phyloP scores from a whole-genome alignment of 37 sponge, comb jelly and placozoan species.

The Bolinopsis microptera region DNA sequence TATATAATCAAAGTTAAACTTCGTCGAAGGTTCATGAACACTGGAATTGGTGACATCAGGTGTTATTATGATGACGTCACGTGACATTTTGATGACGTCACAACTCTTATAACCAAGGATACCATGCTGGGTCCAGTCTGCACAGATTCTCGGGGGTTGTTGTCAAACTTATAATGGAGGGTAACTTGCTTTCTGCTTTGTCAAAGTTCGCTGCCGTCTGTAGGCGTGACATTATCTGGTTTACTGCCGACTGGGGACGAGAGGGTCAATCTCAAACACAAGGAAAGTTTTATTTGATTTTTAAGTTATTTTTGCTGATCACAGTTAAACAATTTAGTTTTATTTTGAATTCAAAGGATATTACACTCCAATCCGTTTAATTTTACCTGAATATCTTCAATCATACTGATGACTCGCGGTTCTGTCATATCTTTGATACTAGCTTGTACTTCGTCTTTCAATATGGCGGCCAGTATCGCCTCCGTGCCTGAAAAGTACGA shows the following conservation, averaged over 20 bases:
- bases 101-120: slow-evolving; percentile 21
- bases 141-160: slow-evolving; percentile 33
- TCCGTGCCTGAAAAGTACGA: slow-evolving; percentile 45
- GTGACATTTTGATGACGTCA: too few species aligned
- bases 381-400: slow-evolving; percentile 49
- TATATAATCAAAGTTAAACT: too few species aligned
- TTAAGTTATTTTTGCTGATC: too few species aligned
- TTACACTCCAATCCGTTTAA: too few species aligned
- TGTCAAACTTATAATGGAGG: slow-evolving; percentile 9
- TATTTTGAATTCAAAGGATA: too few species aligned
- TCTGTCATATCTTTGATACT: slow-evolving; percentile 29
- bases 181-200: slow-evolving; percentile 59
- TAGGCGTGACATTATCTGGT: slow-evolving; percentile 30
- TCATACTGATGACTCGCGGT: slow-evolving; percentile 14
- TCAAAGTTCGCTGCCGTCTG: slow-evolving; percentile 40
- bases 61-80: too few species aligned
- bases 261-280: neutral
- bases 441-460: slow-evolving; percentile 58
- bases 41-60: too few species aligned
- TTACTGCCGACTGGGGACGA: slow-evolving; percentile 17
- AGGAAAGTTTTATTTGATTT: too few species aligned
- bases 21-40: too few species aligned
- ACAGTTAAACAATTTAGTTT: too few species aligned
- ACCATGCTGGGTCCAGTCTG: slow-evolving; percentile 39
- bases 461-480: slow-evolving; percentile 32